A percentile compares a stretch with the other conserved stretches of the same genome.
These are phyloP conservation scores for Caradrina kadenii DNA, from an alignment of 2,888 invertebrate genomes.

Conservation along the genomic window DNA sequence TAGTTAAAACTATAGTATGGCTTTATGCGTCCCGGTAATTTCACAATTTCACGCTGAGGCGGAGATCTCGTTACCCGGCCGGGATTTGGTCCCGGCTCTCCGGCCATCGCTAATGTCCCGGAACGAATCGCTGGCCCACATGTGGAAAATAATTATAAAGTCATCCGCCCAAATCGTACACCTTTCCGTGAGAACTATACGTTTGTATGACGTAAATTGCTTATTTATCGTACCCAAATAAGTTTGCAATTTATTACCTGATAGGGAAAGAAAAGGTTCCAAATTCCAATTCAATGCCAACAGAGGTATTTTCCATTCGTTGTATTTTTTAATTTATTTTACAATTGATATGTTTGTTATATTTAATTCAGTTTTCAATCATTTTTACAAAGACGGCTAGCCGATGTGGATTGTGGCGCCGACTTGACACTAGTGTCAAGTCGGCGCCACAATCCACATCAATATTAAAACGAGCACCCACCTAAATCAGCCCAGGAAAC, in stretches of 20 bases:
- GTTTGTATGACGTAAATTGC: slow-evolving; percentile 75
- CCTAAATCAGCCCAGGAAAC: slow-evolving; percentile 63
- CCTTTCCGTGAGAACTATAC: slow-evolving; percentile 80
- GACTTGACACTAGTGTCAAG: slow-evolving; percentile 31
- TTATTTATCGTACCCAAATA: slow-evolving; percentile 70
- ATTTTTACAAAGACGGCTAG: slow-evolving; percentile 4
- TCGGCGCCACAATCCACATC: slow-evolving; percentile 49
- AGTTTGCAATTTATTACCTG: slow-evolving; percentile 33
- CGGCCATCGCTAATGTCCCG: slow-evolving; percentile 84
- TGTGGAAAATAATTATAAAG: slow-evolving; percentile 87
- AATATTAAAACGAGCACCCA: slow-evolving; percentile 59
- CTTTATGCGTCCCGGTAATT: slow-evolving; percentile 80
- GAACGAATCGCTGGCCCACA: slow-evolving; percentile 85
- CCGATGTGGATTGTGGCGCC: slow-evolving; percentile 51
- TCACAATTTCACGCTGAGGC: slow-evolving; percentile 88
- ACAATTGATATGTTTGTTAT: slow-evolving; percentile 16
- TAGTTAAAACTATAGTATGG: slow-evolving; percentile 68
- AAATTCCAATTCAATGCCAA: slow-evolving; percentile 22
- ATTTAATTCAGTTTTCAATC: slow-evolving; percentile 28
- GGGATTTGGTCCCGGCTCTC: slow-evolving; percentile 80
- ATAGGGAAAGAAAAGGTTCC: slow-evolving; percentile 6
- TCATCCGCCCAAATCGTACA: slow-evolving; percentile 76
- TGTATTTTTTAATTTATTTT: background rate
- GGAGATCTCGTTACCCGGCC: slow-evolving; percentile 85
- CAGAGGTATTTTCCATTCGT: background rate